Evolutionary conservation across 2,888 invertebrate genomes (phyloP), one percentile per base, ranked within the genome.

Genomic region (Hoplodrina ambigua): DNA sequence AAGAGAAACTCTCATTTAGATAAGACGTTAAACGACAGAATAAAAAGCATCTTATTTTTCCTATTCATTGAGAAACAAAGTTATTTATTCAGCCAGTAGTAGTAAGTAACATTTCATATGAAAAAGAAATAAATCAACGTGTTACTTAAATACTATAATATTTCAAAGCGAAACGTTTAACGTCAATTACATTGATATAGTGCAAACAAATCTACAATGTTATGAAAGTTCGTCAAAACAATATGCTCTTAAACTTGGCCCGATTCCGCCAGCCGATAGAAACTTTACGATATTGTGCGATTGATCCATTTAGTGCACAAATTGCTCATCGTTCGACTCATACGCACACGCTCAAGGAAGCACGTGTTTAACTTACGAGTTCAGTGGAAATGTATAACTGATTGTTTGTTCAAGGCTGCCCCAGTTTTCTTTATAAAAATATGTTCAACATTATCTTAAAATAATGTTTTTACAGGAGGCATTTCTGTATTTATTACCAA

Each of bases 361-460:
- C 79, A 78, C 73, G 79, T 83, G 85, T 81, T 75, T 72, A 83
- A 83, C 72, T 79, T 79, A 79, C 61, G 74, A 78, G 73, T 81
- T 79, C 69, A 70, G 73, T 79, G 71, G 80, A 85, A 83, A 85
- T 78, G 72, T 78, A 79, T 75, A 79, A 75, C 75, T 75, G 83
- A 84, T 85, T 83, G 85, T 83, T 85, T 78, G 77, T 76, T 75
- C 70, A 85, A 83, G 81, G 85, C 72, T 84, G 85, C 74, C 85
- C 84, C 58, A 81, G 75, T 79, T 84, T 85, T 79, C 72, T 83
- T 75, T 72, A 74, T 78, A 81, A 85, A 79, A 83, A 81, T 84
- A 81, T 83, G 75, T 83, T 85, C 52, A 71, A 69, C 72, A 79
- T 82, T 82, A 82, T 78, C 77, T 71, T 77, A 75, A 78, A 83